Evolutionary conservation across 2,888 invertebrate species (phyloP).

Genomic region (Cheilosia scutellata): DNA sequence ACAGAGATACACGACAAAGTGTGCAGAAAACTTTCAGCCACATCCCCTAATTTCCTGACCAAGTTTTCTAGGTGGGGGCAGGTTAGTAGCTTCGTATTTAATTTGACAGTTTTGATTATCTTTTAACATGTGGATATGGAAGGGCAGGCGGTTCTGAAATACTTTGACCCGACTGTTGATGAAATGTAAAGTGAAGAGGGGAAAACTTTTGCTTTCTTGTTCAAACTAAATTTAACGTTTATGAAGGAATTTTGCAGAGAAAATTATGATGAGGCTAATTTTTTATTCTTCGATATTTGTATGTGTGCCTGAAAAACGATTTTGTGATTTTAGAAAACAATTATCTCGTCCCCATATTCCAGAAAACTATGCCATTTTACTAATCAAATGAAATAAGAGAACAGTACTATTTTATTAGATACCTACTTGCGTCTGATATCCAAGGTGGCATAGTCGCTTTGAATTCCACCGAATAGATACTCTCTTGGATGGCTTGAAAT

Average conservation of each 20-base stretch:
- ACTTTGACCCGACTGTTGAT: constrained; percentile 41
- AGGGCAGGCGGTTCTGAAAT: background rate
- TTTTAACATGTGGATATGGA: constrained; percentile 36
- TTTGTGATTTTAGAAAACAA: too few relatives aligned
- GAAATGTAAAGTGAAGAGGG: background rate
- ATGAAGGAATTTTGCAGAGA: constrained; percentile 8
- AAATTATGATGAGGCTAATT: background rate
- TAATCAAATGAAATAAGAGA: too few relatives aligned
- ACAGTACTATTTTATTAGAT: too few relatives aligned
- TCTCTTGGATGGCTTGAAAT: too few relatives aligned
- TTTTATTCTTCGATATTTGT: background rate
- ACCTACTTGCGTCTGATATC: too few relatives aligned
- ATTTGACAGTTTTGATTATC: constrained; percentile 72
- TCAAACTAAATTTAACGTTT: constrained; percentile 34
- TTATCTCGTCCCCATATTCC: too few relatives aligned
- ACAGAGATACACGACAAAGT: constrained; percentile 7
- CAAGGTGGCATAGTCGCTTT: too few relatives aligned
- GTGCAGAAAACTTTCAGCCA: constrained; percentile 36
- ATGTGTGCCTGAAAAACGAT: background rate
- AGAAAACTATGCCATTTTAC: too few relatives aligned
- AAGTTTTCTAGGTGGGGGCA: constrained; percentile 46
- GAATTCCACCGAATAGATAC: too few relatives aligned
- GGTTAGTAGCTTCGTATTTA: constrained; percentile 39
- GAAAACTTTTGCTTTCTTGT: constrained; percentile 23
- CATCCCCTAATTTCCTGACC: constrained; percentile 46